A percentile compares a stretch with the other conserved stretches of the same genome.
phyloP scores from a whole-genome alignment of 2,888 invertebrate genomes.

The Torymus aiolomorphi region DNA sequence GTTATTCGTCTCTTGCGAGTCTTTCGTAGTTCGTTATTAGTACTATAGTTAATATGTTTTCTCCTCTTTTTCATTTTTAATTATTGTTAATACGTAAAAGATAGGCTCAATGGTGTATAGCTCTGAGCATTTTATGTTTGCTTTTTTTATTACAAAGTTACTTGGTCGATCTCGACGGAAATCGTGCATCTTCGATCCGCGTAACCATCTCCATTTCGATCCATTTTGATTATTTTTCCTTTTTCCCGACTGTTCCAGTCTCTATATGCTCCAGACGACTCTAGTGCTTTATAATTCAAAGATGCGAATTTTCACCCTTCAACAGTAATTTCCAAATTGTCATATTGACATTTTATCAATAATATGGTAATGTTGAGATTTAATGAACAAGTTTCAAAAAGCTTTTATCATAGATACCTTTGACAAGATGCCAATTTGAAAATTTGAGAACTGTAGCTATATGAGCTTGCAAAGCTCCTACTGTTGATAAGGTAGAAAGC shows the following conservation, averaged over 20 bases:
- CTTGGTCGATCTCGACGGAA: constrained; percentile 31
- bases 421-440: too few species aligned
- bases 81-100: constrained; percentile 40
- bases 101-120: constrained; percentile 26
- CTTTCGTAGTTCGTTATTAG: constrained; percentile 23
- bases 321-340: constrained; percentile 12
- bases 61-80: background rate
- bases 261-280: constrained; percentile 28
- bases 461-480: too few species aligned
- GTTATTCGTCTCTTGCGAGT: constrained; percentile 27
- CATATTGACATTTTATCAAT: background rate
- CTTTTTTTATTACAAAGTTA: constrained; percentile 25
- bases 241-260: constrained; percentile 26
- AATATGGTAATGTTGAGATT: too few species aligned
- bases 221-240: constrained; percentile 48
- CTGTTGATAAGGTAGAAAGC: constrained; percentile 33
- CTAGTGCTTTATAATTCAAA: constrained; percentile 24
- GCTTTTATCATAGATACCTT: background rate
- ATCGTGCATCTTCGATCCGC: constrained; percentile 5
- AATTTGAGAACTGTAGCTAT: too few species aligned
- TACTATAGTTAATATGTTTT: constrained; percentile 12
- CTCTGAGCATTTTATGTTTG: constrained; percentile 15
- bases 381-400: background rate
- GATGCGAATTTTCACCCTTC: constrained; percentile 34
- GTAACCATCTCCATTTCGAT: background rate